Evolutionary conservation across 2,113 vertebrate species (phyloP).

Genomic region (Thunnus maccoyii): DNA sequence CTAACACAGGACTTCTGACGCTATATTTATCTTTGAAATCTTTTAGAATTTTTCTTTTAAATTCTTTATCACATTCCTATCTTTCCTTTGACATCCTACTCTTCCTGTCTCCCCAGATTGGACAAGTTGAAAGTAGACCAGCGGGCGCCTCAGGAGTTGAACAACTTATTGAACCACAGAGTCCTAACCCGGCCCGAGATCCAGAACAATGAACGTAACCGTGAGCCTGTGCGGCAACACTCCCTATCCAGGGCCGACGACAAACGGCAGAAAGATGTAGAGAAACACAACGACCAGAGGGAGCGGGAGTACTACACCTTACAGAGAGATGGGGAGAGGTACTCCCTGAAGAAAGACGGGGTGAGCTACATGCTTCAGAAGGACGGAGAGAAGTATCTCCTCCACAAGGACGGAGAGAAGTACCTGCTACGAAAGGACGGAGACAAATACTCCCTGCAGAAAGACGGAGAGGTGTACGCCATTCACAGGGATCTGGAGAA

Average conservation of each 20-base stretch:
- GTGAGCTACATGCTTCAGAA: constrained; percentile 72
- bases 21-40: background rate
- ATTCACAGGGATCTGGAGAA: constrained; percentile 74
- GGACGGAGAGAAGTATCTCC: constrained; percentile 67
- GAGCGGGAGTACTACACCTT: constrained; percentile 75
- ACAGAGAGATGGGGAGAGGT: constrained; percentile 71
- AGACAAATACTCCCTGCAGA: constrained; percentile 69
- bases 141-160: constrained; percentile 85
- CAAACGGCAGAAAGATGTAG: constrained; percentile 80
- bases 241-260: constrained; percentile 72
- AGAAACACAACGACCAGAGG: constrained; percentile 68
- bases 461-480: constrained; percentile 58
- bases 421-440: constrained; percentile 69
- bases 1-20: constrained; percentile 8
- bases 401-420: constrained; percentile 79
- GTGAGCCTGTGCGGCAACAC: constrained; percentile 77
- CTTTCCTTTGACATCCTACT: constrained; percentile 3
- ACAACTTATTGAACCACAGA: constrained; percentile 91
- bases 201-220: constrained; percentile 93
- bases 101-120: constrained; percentile 66
- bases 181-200: constrained; percentile 90
- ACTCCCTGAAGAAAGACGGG: constrained; percentile 69
- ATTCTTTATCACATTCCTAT: background rate
- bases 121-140: constrained; percentile 86
- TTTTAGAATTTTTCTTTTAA: background rate